Evolutionary conservation across 2,888 invertebrate genomes (phyloP), one percentile per base, ranked within the genome.

Genomic region (Thyatira batis): DNA sequence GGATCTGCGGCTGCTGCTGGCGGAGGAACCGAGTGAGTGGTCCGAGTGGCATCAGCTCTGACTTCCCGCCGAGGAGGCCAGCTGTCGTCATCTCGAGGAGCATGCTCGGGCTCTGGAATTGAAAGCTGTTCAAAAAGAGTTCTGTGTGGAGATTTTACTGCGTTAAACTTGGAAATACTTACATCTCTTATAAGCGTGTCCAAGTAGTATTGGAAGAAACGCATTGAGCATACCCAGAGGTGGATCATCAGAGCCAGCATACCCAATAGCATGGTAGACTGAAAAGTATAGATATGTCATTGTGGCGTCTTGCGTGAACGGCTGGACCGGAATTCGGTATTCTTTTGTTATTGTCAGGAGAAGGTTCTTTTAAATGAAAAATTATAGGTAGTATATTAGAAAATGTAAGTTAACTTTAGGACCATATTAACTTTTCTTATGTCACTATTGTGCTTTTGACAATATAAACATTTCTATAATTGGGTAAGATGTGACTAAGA

Each of bases 181-280:
- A 90, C 92, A 53, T 92, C 89, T 79, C 69, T 86, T 65, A 92
- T 90, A 49, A 92, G 70, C 25, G 87, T 87, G 59, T 91, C 91
- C 67, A 92, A 78, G 67, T 92, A 92, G 66, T 89, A 91, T 69
- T 89, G 90, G 72, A 90, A 86, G 77, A 91, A 90, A 28, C 90
- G 80, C 89, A 87, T 91, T 54, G 80, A 79, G 67, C 92, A 91
- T 54, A 91, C 92, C 92, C 92, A 92, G 56, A 92, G 63, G 67
- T 92, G 92, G 33, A 88, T 71, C 91, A 92, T 91, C 65, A 92
- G 78, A 1, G 91, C 84, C 65, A 92, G 71, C 89, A 90, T 87
- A 27, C 92, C 92, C 50, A 87, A 60, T 57, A 91, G 80, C 92
- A 90, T 92, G 3, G 87, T 81, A 1, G 83, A 82, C 91, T 91